These are phyloP conservation scores for Cepphus grylle DNA, from an alignment of 2,113 vertebrate genomes.

Conservation along the genomic window DNA sequence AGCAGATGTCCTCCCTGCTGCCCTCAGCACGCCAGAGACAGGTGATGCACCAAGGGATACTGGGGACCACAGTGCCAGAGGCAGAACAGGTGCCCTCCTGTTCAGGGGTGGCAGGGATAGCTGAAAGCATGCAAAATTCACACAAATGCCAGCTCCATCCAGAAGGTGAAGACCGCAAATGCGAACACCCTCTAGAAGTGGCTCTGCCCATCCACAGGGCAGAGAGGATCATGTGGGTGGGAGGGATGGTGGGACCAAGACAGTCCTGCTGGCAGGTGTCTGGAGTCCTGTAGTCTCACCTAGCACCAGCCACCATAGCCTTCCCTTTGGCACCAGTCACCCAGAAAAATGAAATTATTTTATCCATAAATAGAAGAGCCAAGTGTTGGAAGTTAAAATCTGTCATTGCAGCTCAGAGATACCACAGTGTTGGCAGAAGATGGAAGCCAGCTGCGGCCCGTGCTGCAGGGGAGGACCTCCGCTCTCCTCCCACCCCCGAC, in stretches of 20 bases:
- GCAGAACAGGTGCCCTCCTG: background rate
- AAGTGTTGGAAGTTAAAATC: background rate
- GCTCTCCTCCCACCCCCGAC: rapidly evolving
- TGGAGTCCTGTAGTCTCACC: background rate
- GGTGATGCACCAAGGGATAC: background rate
- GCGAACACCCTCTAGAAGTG: rapidly evolving
- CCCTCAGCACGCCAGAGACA: background rate
- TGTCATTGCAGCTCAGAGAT: background rate
- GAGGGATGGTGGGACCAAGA: background rate
- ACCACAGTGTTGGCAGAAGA: background rate
- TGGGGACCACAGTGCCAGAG: background rate
- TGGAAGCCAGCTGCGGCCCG: background rate
- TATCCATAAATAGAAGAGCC: background rate
- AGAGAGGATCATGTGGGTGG: background rate
- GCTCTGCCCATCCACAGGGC: background rate
- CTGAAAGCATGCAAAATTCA: background rate
- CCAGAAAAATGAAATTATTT: background rate
- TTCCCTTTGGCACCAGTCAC: background rate
- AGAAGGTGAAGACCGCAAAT: background rate
- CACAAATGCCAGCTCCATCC: background rate
- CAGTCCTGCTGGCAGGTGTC: rapidly evolving
- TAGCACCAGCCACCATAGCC: background rate
- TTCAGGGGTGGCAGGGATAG: background rate
- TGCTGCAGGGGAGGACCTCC: background rate
- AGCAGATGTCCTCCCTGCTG: background rate